Evolutionary conservation across 2,113 vertebrate species (phyloP), one percentile per base, ranked within the genome.

Genomic region (Leptocoma aspasia): DNA sequence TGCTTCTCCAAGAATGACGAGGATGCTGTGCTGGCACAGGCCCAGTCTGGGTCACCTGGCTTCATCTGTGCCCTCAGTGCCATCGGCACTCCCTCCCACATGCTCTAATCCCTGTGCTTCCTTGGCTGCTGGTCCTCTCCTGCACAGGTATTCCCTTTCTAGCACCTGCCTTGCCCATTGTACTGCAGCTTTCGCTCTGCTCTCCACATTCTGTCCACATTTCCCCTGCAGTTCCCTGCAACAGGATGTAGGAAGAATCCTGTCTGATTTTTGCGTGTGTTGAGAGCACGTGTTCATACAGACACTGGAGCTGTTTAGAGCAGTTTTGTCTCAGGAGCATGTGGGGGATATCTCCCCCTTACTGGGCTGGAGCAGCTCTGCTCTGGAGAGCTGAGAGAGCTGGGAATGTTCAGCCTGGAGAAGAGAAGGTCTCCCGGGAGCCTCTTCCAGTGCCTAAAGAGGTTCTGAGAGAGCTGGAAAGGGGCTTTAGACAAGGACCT

Each of bases 161-260:
- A 7, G 24, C 10, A 4, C 53, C 53, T 39, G 19, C 47, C 57
- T 31, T 68, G 47, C 33, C 42, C 6, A 1, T 28, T 82, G 28
- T 75, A 14, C 56, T 0, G 0, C 45, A 84, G 61, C 57, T 33
- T 76, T 68, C 3, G 0, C 28, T 11, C 49, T 11, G 1, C 30
- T 39, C 22, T 60, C 14, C 8, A 0, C 1, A 3, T 47, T 75
- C 47, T 50, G 15, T 45, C 0, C 1, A 0, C 0, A 3, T 54
- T 56, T 63, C 8, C 28, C 56, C 15, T 15, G 35, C 6, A 2
- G 5, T 56, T 81, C 57, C 54, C 41, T 61, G 11, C 24, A 28
- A 22, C 12, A 24, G 16, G 37, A 16, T 49, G 35, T 9, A 14
- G 33, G 41, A 50, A 13, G 39, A 17, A 2, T 66, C 1, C 1